Percentiles rank a stretch among this genome's conserved stretches.
These are phyloP conservation scores for Bubo bubo DNA, from an alignment of 2,113 vertebrate genomes.

Conservation along the genomic window DNA sequence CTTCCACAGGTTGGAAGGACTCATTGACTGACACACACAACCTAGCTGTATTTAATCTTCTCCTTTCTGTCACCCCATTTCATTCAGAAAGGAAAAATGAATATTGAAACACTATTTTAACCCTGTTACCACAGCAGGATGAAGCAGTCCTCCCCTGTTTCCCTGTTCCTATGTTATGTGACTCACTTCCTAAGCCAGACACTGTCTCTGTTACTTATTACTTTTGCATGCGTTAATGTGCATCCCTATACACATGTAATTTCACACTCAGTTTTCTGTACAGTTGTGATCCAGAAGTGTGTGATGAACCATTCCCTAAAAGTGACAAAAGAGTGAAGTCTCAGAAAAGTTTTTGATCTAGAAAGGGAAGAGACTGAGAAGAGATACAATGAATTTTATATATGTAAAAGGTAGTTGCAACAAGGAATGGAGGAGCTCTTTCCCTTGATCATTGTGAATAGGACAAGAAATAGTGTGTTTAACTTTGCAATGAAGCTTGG, in stretches of 20 bases:
- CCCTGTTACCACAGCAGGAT: background rate
- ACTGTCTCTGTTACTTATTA: background rate
- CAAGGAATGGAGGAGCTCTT: background rate
- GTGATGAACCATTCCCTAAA: background rate
- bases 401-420: background rate
- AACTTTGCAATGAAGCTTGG: background rate
- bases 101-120: background rate
- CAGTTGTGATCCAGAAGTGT: background rate
- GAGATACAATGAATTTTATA: background rate
- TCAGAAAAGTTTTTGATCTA: background rate
- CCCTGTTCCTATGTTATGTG: background rate
- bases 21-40: background rate
- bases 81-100: background rate
- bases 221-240: background rate
- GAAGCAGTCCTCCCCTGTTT: background rate
- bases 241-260: background rate
- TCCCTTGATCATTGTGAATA: background rate
- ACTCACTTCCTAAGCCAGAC: background rate
- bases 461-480: background rate
- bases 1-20: background rate
- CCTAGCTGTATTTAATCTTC: background rate
- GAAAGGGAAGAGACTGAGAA: background rate
- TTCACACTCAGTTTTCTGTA: background rate
- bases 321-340: background rate
- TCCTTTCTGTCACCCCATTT: background rate